These are phyloP conservation scores for Drosophila jambulina DNA, from an alignment of 1,140 invertebrate genomes.

Conservation along the genomic window DNA sequence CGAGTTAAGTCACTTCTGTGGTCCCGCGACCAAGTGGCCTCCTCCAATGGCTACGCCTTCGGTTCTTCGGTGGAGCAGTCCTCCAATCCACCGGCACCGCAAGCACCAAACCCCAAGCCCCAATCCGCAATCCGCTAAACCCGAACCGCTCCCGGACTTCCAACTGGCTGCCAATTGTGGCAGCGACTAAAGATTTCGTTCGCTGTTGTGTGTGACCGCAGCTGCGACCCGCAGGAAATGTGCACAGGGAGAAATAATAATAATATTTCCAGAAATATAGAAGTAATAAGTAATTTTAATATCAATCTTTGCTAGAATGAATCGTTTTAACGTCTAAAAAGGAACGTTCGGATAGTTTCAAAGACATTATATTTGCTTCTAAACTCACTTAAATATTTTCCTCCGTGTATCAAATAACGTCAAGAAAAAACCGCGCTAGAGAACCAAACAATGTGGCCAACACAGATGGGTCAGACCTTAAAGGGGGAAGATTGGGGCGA, in stretches of 20 bases:
- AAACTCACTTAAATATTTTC: background rate
- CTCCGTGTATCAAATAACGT: slow-evolving; percentile 9
- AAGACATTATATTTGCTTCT: background rate
- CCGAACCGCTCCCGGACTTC: slow-evolving; percentile 41
- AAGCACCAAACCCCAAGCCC: slow-evolving; percentile 1
- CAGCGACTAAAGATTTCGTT: slow-evolving; percentile 44
- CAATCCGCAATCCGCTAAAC: slow-evolving; percentile 23
- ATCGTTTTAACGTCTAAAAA: too few relatives aligned
- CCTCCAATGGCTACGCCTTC: slow-evolving; percentile 31
- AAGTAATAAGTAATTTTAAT: background rate
- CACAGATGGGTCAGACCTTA: slow-evolving; percentile 38
- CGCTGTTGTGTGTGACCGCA: slow-evolving; percentile 41
- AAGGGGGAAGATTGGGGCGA: slow-evolving; percentile 29
- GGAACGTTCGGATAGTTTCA: background rate
- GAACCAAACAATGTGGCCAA: slow-evolving; percentile 46
- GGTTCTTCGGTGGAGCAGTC: background rate
- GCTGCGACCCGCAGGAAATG: slow-evolving; percentile 39
- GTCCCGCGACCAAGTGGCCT: slow-evolving; percentile 75
- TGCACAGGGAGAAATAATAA: slow-evolving; percentile 6
- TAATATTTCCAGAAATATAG: background rate
- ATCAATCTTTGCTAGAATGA: background rate
- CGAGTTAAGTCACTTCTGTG: slow-evolving; percentile 82
- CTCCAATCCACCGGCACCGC: slow-evolving; percentile 14
- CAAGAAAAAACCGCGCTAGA: slow-evolving; percentile 23
- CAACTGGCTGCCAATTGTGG: slow-evolving; percentile 53